A percentile compares a stretch with the other conserved stretches of the same genome.
phyloP scores from a whole-genome alignment of 2,888 invertebrate species.

The Callimorpha dominula region DNA sequence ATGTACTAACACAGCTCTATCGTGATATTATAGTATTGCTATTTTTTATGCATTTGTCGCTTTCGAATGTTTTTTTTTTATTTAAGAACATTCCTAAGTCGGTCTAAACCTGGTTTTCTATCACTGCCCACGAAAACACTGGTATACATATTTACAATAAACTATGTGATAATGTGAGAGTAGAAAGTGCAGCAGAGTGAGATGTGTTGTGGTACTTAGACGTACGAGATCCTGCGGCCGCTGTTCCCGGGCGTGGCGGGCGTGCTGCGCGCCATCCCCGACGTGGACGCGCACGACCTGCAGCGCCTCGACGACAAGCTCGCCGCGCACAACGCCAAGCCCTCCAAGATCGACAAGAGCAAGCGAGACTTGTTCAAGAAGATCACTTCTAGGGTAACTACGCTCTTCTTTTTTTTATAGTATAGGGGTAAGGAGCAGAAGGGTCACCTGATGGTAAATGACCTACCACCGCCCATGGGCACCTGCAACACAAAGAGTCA shows the following conservation, averaged over 20 bases:
- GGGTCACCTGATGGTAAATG: too few relatives aligned
- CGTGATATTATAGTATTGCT: too few relatives aligned
- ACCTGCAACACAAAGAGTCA: too few relatives aligned
- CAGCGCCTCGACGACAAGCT: constrained; percentile 95
- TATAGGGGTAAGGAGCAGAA: not conserved
- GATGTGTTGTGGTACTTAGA: constrained; percentile 49
- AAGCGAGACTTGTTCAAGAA: constrained; percentile 97
- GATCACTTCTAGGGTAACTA: constrained; percentile 91
- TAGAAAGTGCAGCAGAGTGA: too few relatives aligned
- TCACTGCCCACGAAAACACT: too few relatives aligned
- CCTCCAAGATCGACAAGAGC: constrained; percentile 94
- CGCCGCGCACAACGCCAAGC: constrained; percentile 88
- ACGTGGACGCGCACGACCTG: constrained; percentile 92
- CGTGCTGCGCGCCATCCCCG: constrained; percentile 93
- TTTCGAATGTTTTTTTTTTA: too few relatives aligned
- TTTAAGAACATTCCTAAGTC: too few relatives aligned
- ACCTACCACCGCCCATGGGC: too few relatives aligned
- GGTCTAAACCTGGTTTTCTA: too few relatives aligned
- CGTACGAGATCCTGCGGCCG: constrained; percentile 93
- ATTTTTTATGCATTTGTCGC: too few relatives aligned
- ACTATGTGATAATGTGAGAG: not conserved
- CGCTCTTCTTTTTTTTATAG: not conserved
- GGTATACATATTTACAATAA: too few relatives aligned
- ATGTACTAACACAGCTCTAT: too few relatives aligned
- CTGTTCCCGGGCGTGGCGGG: constrained; percentile 90